phyloP scores from a whole-genome alignment of 1,140 invertebrate genomes.

The Lasaia peninsularis region DNA sequence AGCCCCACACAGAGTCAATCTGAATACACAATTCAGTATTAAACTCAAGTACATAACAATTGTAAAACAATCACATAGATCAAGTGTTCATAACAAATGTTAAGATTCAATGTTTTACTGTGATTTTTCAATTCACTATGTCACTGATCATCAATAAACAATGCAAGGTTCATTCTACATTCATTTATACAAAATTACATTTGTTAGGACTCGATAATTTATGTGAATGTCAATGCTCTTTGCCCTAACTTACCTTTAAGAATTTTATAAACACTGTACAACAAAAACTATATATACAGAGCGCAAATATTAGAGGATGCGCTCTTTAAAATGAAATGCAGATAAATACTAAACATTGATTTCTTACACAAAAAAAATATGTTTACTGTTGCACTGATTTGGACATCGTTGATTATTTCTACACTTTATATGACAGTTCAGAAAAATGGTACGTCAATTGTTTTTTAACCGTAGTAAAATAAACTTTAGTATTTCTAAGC shows the following conservation, averaged over 20 bases:
- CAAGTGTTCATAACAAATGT: constrained; percentile 7
- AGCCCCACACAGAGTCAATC: constrained; percentile 95
- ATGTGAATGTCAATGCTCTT: constrained; percentile 59
- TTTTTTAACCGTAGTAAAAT: too few species aligned
- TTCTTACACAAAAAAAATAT: constrained; percentile 55
- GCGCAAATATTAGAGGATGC: constrained; percentile 39
- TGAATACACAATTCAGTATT: constrained; percentile 61
- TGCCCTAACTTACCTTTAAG: constrained; percentile 63
- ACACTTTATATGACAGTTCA: background rate
- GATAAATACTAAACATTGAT: constrained; percentile 57
- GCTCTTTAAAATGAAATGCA: constrained; percentile 40
- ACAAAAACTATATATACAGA: constrained; percentile 49
- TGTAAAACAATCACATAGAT: constrained; percentile 23
- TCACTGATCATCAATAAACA: background rate
- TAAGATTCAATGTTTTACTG: background rate
- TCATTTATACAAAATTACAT: constrained; percentile 33
- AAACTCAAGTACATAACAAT: constrained; percentile 23
- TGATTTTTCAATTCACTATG: constrained; percentile 2
- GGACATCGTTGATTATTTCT: constrained; percentile 30
- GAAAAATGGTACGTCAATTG: background rate
- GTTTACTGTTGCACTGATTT: constrained; percentile 60
- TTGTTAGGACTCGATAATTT: constrained; percentile 49
- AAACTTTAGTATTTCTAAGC: too few species aligned
- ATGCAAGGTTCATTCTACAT: constrained; percentile 22
- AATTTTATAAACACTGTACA: constrained; percentile 50